Evolutionary conservation across 2,797 vertebrate species (phyloP).

Genomic region (Erpetoichthys calabaricus): DNA sequence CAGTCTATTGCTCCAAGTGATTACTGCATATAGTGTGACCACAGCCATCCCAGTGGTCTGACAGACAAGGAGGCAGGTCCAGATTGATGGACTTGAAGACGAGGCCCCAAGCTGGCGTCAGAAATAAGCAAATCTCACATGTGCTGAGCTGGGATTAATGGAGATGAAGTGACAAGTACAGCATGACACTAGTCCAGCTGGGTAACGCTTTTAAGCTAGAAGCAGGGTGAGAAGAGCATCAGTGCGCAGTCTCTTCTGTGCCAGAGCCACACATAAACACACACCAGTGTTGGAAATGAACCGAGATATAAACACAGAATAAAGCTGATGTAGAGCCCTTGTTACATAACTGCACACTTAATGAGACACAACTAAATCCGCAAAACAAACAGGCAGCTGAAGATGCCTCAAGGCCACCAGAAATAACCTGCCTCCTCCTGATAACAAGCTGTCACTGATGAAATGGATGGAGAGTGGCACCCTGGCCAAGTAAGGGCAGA

Average conservation of each 20-base stretch:
- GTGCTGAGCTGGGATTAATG: neutral
- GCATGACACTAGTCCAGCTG: conserved; percentile 8
- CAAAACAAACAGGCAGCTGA: no score
- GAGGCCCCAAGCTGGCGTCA: conserved; percentile 6
- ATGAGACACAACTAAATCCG: no score
- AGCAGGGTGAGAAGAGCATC: conserved; percentile 12
- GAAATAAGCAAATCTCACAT: conserved; percentile 7
- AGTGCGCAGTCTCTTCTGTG: conserved; percentile 1
- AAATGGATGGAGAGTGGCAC: no score
- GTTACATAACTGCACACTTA: no score
- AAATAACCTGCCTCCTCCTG: no score
- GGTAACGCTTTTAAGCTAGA: conserved; percentile 12
- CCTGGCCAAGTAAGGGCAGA: no score
- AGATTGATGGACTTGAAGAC: conserved; percentile 17
- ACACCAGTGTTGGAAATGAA: no score
- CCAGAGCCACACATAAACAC: no score
- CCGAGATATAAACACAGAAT: no score
- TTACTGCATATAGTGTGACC: conserved; percentile 10
- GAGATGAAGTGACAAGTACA: conserved; percentile 2
- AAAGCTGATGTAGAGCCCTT: no score
- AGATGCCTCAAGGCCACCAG: no score
- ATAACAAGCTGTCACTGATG: no score
- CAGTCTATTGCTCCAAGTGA: conserved; percentile 14
- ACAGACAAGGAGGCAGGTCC: conserved; percentile 10
- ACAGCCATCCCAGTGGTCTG: conserved; percentile 10